phyloP scores from a whole-genome alignment of 2,888 invertebrate genomes.

The Rhogogaster chlorosoma region DNA sequence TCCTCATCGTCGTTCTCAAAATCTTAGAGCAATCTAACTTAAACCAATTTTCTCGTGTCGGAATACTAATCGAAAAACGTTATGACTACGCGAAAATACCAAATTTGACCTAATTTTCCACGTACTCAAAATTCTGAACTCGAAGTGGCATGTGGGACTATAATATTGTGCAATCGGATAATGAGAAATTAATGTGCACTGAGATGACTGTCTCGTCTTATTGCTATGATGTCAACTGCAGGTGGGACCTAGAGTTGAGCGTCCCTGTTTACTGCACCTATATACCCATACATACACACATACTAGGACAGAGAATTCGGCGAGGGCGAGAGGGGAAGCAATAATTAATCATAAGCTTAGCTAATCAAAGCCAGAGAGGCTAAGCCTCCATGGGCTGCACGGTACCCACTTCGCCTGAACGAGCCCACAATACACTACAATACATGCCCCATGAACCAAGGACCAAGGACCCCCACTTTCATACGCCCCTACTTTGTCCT shows the following conservation, averaged over 20 bases:
- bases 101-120: not conserved
- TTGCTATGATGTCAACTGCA: constrained; percentile 23
- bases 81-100: not conserved
- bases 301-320: constrained; percentile 1
- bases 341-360: constrained; percentile 54
- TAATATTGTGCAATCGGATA: not conserved
- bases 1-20: not conserved
- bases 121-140: not conserved
- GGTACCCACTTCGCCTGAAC: constrained; percentile 24
- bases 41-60: not conserved
- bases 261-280: constrained; percentile 2
- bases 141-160: not conserved
- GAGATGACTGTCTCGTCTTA: not conserved
- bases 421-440: constrained; percentile 27
- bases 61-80: too few species aligned
- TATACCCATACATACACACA: not conserved
- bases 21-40: not conserved
- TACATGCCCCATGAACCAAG: not conserved
- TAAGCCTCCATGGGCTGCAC: constrained; percentile 20
- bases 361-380: constrained; percentile 50
- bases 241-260: constrained; percentile 1
- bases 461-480: not conserved
- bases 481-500: not conserved
- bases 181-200: not conserved
- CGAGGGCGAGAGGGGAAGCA: constrained; percentile 3